Evolutionary conservation across 1,140 invertebrate species (phyloP), one percentile per base, ranked within the genome.

Genomic region (Drosophila rufa): DNA sequence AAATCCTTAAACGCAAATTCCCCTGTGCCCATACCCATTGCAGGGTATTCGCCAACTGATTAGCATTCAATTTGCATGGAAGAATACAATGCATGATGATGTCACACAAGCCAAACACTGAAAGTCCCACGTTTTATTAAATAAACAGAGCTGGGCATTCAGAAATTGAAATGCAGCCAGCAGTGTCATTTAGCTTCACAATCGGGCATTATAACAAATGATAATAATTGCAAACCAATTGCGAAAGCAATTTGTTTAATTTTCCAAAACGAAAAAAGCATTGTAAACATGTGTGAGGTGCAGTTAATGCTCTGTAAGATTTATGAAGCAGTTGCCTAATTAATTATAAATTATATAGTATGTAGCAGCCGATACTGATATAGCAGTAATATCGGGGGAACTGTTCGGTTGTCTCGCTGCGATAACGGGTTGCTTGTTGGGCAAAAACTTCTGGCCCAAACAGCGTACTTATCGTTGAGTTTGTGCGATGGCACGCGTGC

Each of bases 81-180:
- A 46, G 59, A 61, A 67, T 57, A n/a, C 19, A 45, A 36, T 62
- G 51, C 57, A 55, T 38, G 64, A 60, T 79, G 80, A 82, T 82
- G 80, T 82, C 80, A 82, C 67, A 66, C 56, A 43, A 47, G 46
- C 36, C n/a, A 71, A 38, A 57, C 65, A 69, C 48, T 30, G 46
- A 58, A 42, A 47, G 60, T 76, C 55, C 53, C 81, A 77, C 66
- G 73, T 79, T 70, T 48, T 64, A 67, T 66, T 80, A 51, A 43
- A 56, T 67, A 76, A 59, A 56, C 50, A 60, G 38, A 61, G 33
- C 17, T 55, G 51, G 51, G 19, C 33, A 46, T 33, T 33, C 7
- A 56, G 25, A 56, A 56, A 84, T 89, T 90, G 60, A 90, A 90
- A 89, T 89, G 85, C 84, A 90, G 75, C 66, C 78, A 46, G 51